Percentiles rank a stretch among this genome's conserved stretches.
phyloP scores from a whole-genome alignment of 2,888 invertebrate genomes.

The Himalopsyche japonica region DNA sequence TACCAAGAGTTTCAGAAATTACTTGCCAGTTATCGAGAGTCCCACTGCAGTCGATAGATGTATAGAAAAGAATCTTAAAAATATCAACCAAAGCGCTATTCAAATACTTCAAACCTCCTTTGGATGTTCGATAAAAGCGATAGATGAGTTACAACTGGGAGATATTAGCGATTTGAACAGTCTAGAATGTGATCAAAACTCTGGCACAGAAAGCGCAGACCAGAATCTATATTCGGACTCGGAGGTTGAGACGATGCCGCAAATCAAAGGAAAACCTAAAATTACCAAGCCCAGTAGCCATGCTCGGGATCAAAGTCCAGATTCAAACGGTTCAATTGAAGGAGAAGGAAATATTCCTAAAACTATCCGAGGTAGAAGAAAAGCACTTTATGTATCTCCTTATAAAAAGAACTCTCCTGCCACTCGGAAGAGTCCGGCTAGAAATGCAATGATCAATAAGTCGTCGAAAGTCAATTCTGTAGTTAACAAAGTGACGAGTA shows the following conservation, averaged over 20 bases:
- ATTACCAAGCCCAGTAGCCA: slow-evolving; percentile 59
- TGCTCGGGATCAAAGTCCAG: slow-evolving; percentile 52
- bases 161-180: slow-evolving; percentile 54
- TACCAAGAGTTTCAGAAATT: slow-evolving; percentile 59
- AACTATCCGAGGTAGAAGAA: slow-evolving; percentile 67
- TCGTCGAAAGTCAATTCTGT: slow-evolving; percentile 9
- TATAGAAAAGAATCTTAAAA: slow-evolving; percentile 56
- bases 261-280: slow-evolving; percentile 58
- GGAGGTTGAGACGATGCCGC: slow-evolving; percentile 50
- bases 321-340: slow-evolving; percentile 56
- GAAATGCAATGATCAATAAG: slow-evolving; percentile 19
- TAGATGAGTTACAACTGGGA: slow-evolving; percentile 45
- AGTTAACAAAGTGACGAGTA: slow-evolving; percentile 19
- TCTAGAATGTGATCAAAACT: slow-evolving; percentile 63
- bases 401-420: slow-evolving; percentile 53
- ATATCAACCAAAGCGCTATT: slow-evolving; percentile 51
- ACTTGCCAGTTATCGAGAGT: slow-evolving; percentile 56
- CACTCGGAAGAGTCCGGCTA: slow-evolving; percentile 48
- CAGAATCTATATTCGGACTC: slow-evolving; percentile 52
- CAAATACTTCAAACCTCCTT: slow-evolving; percentile 16
- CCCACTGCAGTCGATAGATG: slow-evolving; percentile 56
- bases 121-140: slow-evolving; percentile 7
- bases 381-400: slow-evolving; percentile 69
- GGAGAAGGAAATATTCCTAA: slow-evolving; percentile 54
- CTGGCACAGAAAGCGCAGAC: slow-evolving; percentile 58